phyloP scores from a whole-genome alignment of 1,140 invertebrate genomes.

The Platyura marginata region DNA sequence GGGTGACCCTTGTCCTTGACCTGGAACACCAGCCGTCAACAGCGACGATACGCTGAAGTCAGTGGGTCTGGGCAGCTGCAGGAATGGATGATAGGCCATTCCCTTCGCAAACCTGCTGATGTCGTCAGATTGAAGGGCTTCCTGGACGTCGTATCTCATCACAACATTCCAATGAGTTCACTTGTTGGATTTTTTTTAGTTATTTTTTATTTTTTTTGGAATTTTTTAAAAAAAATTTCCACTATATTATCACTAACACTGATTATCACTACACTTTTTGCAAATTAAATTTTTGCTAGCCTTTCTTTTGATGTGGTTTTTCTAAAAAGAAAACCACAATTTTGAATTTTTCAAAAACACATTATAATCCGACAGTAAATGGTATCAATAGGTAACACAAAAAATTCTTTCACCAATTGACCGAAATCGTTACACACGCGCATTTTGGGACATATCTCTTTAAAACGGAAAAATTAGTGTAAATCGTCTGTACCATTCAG shows the following conservation, averaged over 20 bases:
- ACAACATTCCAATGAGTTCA: constrained; percentile 19
- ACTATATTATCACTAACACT: neutral
- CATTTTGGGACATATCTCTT: neutral
- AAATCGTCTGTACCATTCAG: neutral
- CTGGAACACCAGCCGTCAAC: constrained; percentile 42
- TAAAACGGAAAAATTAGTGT: too few relatives aligned
- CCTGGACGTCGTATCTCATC: constrained; percentile 33
- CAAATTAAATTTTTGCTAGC: neutral
- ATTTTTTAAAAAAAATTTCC: neutral
- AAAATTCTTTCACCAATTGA: neutral
- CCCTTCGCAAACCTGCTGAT: constrained; percentile 35
- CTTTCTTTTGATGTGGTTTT: neutral
- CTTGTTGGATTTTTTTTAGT: neutral
- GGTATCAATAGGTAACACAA: neutral
- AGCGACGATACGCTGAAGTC: constrained; percentile 85
- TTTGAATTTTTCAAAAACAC: too few relatives aligned
- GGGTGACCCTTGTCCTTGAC: constrained; percentile 2
- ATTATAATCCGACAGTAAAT: too few relatives aligned
- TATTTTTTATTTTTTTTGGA: neutral
- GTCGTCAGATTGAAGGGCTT: constrained; percentile 39
- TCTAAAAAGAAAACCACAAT: too few relatives aligned
- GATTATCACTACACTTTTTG: neutral
- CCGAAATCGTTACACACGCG: neutral
- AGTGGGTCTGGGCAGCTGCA: constrained; percentile 59
- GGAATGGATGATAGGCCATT: constrained; percentile 49